A percentile compares a stretch with the other conserved stretches of the same genome.
phyloP scores from a whole-genome alignment of 2,888 invertebrate species.

The Apamea crenata region DNA sequence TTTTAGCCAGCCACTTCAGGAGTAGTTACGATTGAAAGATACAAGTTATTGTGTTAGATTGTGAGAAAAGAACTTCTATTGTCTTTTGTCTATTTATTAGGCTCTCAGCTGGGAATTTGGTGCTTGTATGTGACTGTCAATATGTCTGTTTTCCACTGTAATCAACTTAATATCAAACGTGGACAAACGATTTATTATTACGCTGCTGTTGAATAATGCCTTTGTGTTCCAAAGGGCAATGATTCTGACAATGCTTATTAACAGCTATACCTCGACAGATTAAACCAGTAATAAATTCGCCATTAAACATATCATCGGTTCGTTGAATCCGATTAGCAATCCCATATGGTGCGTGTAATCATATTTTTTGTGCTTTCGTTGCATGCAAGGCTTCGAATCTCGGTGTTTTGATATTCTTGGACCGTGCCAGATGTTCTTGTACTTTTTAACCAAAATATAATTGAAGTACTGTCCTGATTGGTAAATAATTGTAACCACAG shows the following conservation, averaged over 20 bases:
- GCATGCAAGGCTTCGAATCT: slow-evolving; percentile 49
- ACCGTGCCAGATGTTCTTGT: slow-evolving; percentile 48
- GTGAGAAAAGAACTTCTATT: slow-evolving; percentile 30
- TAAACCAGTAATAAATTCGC: slow-evolving; percentile 37
- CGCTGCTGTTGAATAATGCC: neutral
- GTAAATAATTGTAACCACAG: neutral
- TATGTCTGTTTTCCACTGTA: slow-evolving; percentile 29
- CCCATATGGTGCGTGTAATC: slow-evolving; percentile 51
- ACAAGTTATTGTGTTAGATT: slow-evolving; percentile 51
- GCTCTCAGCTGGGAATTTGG: slow-evolving; percentile 16
- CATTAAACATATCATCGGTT: slow-evolving; percentile 49
- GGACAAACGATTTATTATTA: slow-evolving; percentile 6
- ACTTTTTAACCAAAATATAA: slow-evolving; percentile 24
- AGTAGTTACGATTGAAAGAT: slow-evolving; percentile 40
- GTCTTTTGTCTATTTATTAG: slow-evolving; percentile 29
- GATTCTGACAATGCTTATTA: slow-evolving; percentile 26
- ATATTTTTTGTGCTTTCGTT: slow-evolving; percentile 51
- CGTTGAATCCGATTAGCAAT: slow-evolving; percentile 53
- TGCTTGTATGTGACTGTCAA: slow-evolving; percentile 29
- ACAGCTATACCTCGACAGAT: slow-evolving; percentile 29
- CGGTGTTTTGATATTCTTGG: slow-evolving; percentile 36
- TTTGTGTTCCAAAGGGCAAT: slow-evolving; percentile 27
- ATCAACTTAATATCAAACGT: slow-evolving; percentile 16
- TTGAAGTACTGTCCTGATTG: neutral
- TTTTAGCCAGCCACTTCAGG: slow-evolving; percentile 40